phyloP scores from a whole-genome alignment of 1,140 invertebrate species.

The Diabrotica undecimpunctata region DNA sequence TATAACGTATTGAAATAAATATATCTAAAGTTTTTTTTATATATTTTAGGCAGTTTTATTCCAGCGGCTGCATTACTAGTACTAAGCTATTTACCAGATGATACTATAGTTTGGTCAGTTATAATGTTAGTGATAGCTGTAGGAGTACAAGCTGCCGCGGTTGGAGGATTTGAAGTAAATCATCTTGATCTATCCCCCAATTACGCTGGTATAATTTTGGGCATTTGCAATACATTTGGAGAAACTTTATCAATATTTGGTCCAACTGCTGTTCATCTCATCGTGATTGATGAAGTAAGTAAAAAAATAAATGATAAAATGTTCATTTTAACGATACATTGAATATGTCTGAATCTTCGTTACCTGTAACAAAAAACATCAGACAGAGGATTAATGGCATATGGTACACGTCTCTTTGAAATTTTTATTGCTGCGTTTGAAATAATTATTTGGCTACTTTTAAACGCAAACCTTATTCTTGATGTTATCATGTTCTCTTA shows the following conservation, averaged over 20 bases:
- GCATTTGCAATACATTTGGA: conserved; percentile 10
- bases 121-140: not conserved
- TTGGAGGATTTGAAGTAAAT: conserved; percentile 18
- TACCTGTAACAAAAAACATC: no score
- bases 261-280: conserved; percentile 20
- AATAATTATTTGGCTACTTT: no score
- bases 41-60: conserved; percentile 36
- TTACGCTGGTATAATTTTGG: conserved; percentile 24
- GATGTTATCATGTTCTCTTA: no score
- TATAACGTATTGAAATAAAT: no score
- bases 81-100: not conserved
- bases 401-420: no score
- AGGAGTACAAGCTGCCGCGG: not conserved
- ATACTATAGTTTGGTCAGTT: not conserved
- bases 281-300: conserved; percentile 25
- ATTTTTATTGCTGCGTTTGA: no score
- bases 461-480: no score
- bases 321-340: no score
- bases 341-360: no score
- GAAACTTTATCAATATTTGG: conserved; percentile 14
- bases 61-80: not conserved
- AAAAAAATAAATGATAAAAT: no score
- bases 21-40: conserved; percentile 64
- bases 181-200: conserved; percentile 25
- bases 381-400: no score